Conservation (phyloP, 2,113 vertebrate genomes). For the Pygathrix nemaeus region DNA sequence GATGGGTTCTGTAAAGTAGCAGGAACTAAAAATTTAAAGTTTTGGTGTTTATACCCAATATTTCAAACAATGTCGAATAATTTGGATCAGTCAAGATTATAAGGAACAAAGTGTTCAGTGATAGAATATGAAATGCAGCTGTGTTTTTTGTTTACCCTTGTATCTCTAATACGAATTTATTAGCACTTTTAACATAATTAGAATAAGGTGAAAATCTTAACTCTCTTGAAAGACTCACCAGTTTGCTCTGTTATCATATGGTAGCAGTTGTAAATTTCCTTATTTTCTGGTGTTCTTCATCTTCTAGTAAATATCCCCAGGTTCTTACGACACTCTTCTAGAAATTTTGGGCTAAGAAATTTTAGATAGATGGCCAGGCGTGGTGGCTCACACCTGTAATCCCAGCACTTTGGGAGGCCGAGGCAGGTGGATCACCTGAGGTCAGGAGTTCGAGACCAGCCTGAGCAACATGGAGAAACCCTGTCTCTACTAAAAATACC, state of each 20-base stretch:
- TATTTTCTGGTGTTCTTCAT: constrained; percentile 2
- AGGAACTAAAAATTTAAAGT: constrained; percentile 48
- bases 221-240: background rate
- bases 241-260: background rate
- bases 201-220: background rate
- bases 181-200: background rate
- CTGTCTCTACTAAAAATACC: no score
- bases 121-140: background rate
- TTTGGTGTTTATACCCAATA: background rate
- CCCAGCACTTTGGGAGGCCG: no score
- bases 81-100: background rate
- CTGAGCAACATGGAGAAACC: no score
- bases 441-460: no score
- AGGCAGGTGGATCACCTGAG: no score
- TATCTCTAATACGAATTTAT: background rate
- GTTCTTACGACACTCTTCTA: background rate
- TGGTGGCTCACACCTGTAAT: no score
- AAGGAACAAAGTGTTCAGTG: background rate
- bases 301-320: background rate
- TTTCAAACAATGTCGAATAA: constrained; percentile 31
- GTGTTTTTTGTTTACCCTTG: background rate
- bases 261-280: background rate
- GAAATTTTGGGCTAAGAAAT: background rate
- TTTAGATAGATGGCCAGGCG: background rate
- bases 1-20: background rate